These are phyloP conservation scores for Phoxinus dragarum DNA, from an alignment of 2,797 vertebrate genomes.

Conservation along the genomic window DNA sequence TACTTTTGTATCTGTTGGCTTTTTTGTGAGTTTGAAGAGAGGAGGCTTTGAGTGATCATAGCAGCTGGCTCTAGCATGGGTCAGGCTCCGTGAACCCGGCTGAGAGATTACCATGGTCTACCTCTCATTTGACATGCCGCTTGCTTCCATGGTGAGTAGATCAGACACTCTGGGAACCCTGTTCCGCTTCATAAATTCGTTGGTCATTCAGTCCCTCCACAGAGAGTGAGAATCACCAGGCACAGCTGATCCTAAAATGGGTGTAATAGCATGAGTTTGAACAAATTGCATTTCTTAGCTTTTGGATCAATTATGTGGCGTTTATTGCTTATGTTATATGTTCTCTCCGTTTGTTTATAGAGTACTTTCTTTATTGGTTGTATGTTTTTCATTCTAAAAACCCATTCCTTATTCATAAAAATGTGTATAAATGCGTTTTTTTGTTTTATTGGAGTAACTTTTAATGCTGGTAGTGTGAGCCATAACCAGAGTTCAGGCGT, in stretches of 20 bases:
- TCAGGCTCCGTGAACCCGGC: conserved; percentile 66
- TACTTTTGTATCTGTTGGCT: conserved; percentile 36
- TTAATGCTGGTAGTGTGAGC: background rate
- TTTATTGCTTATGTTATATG: background rate
- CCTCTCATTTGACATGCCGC: conserved; percentile 78
- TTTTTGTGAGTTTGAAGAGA: conserved; percentile 39
- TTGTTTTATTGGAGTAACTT: background rate
- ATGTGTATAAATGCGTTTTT: background rate
- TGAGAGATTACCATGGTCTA: conserved; percentile 82
- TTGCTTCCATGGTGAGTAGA: conserved; percentile 80
- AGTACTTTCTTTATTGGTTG: background rate
- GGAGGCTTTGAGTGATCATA: conserved; percentile 56
- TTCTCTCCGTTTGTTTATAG: background rate
- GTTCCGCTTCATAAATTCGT: conserved; percentile 10
- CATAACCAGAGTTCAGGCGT: background rate
- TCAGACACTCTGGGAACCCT: conserved; percentile 15
- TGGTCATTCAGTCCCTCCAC: background rate
- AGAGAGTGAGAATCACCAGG: background rate
- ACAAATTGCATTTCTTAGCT: background rate
- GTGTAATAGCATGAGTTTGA: background rate
- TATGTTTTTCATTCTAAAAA: background rate
- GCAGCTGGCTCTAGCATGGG: conserved; percentile 72
- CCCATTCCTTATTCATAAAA: background rate
- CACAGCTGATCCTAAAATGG: background rate
- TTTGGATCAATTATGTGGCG: background rate